These are phyloP conservation scores for Apodemia hepburni DNA, from an alignment of 2,888 invertebrate species.

Conservation along the genomic window DNA sequence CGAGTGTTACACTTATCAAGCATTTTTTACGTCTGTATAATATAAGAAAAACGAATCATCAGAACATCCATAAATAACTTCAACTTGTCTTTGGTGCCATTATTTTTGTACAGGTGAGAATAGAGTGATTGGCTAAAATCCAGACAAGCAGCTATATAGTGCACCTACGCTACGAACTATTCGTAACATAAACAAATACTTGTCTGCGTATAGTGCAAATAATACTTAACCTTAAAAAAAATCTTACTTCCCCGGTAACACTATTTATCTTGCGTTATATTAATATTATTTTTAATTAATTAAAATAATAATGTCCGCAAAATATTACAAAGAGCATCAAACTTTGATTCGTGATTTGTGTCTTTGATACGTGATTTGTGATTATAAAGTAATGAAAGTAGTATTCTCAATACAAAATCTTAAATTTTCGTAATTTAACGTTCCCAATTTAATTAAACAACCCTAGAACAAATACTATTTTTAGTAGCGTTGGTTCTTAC, in stretches of 20 bases:
- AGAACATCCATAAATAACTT: slow-evolving; percentile 7
- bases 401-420: too few species aligned
- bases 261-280: too few species aligned
- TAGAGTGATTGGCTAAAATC: slow-evolving; percentile 60
- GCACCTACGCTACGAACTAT: slow-evolving; percentile 47
- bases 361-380: too few species aligned
- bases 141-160: slow-evolving; percentile 49
- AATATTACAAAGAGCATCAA: too few species aligned
- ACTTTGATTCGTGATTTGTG: too few species aligned
- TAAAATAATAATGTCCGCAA: too few species aligned
- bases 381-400: too few species aligned
- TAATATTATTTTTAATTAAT: too few species aligned
- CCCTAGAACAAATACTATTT: background rate
- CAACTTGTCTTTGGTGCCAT: slow-evolving; percentile 24
- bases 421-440: too few species aligned
- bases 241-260: too few species aligned
- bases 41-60: slow-evolving; percentile 10
- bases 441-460: too few species aligned
- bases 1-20: background rate
- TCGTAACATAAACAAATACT: slow-evolving; percentile 48
- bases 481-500: background rate
- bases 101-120: slow-evolving; percentile 57
- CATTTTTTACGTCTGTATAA: background rate
- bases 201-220: slow-evolving; percentile 36
- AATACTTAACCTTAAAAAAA: too few species aligned